Evolutionary conservation across 2,888 invertebrate species (phyloP).

Genomic region (Julus scanicus): DNA sequence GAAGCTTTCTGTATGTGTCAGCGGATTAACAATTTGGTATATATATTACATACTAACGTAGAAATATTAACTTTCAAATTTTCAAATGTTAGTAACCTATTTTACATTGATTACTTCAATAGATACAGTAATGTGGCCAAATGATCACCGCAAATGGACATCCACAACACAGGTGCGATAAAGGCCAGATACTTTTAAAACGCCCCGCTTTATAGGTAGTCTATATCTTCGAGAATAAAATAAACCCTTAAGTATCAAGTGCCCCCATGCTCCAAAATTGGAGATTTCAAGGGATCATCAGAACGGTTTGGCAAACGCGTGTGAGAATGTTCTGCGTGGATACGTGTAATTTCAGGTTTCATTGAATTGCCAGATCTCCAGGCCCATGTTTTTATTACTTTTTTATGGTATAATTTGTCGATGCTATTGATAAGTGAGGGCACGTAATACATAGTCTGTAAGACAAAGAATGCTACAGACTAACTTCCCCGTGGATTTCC

Average conservation of each 20-base stretch:
- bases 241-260: constrained; percentile 22
- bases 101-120: too few species aligned
- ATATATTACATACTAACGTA: too few species aligned
- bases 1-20: too few species aligned
- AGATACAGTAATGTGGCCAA: too few species aligned
- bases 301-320: constrained; percentile 32
- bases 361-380: constrained; percentile 31
- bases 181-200: background rate
- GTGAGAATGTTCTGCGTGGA: constrained; percentile 40
- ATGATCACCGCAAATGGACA: too few species aligned
- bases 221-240: background rate
- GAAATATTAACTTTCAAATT: too few species aligned
- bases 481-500: background rate
- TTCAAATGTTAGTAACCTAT: too few species aligned
- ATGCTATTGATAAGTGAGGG: constrained; percentile 43
- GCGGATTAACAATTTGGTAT: too few species aligned
- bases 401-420: constrained; percentile 40
- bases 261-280: constrained; percentile 43
- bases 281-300: constrained; percentile 40
- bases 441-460: background rate
- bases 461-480: background rate
- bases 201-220: background rate
- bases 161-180: background rate
- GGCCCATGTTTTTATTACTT: constrained; percentile 29
- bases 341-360: constrained; percentile 40